A percentile compares a stretch with the other conserved stretches of the same genome.
Conservation (phyloP, 1,140 invertebrate species). For the Bactericera cockerelli region DNA sequence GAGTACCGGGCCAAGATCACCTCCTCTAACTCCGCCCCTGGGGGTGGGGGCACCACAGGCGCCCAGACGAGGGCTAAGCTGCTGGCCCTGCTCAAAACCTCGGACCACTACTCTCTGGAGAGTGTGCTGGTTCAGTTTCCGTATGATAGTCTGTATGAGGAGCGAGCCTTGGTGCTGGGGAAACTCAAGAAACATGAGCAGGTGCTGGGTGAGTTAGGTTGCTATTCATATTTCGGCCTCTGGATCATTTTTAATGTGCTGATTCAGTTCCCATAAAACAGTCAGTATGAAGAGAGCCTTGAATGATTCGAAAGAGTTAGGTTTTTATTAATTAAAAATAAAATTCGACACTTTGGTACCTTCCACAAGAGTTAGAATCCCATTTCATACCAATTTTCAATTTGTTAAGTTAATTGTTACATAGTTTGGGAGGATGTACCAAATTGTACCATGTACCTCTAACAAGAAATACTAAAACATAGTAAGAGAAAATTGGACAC, state of each 20-base stretch:
- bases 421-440: too few relatives aligned
- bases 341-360: too few relatives aligned
- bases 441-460: too few relatives aligned
- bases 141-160: conserved; percentile 74
- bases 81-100: conserved; percentile 67
- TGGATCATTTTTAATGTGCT: too few relatives aligned
- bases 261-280: conserved; percentile 70
- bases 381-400: too few relatives aligned
- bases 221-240: too few relatives aligned
- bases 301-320: conserved; percentile 47
- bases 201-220: conserved; percentile 40
- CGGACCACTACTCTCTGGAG: conserved; percentile 69
- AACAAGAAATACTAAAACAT: too few relatives aligned
- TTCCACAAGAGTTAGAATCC: too few relatives aligned
- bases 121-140: conserved; percentile 78
- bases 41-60: conserved; percentile 41
- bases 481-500: too few relatives aligned
- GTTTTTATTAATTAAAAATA: too few relatives aligned
- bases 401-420: too few relatives aligned
- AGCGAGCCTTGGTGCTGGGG: conserved; percentile 81
- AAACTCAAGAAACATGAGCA: conserved; percentile 76
- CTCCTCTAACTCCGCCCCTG: conserved; percentile 35
- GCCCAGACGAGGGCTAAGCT: conserved; percentile 55
- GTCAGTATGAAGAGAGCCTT: conserved; percentile 89
- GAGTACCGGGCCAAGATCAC: conserved; percentile 59